Conservation (phyloP, 2,797 vertebrate genomes). For the Lophura swinhoii region DNA sequence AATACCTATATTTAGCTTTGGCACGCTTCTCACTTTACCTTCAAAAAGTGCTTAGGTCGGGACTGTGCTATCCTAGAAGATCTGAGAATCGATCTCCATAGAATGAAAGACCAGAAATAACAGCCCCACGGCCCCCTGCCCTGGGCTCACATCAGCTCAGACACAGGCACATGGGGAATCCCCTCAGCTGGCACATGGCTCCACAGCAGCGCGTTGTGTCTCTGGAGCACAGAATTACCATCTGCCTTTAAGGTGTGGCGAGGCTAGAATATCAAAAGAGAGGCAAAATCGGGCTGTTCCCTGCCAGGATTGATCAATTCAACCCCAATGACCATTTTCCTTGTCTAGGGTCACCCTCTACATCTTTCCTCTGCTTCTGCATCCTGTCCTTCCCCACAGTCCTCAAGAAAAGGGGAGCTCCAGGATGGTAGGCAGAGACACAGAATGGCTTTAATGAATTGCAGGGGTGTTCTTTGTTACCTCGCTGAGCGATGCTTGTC, state of each 20-base stretch:
- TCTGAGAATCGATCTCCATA: neutral
- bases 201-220: neutral
- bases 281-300: neutral
- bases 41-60: neutral
- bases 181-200: neutral
- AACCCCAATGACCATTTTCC: neutral
- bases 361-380: neutral
- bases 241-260: neutral
- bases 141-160: neutral
- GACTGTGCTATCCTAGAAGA: neutral
- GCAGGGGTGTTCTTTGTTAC: neutral
- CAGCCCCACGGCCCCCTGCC: neutral
- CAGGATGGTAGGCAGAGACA: neutral
- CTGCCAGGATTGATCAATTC: neutral
- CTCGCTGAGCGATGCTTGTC: neutral
- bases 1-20: constrained; percentile 11
- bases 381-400: neutral
- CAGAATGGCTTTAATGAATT: neutral
- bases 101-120: constrained; percentile 6
- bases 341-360: neutral
- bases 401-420: neutral
- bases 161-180: neutral
- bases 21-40: constrained; percentile 41
- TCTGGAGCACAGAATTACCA: neutral
- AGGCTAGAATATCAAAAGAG: neutral